These are phyloP conservation scores for Sebastes minor DNA, from an alignment of 2,797 vertebrate genomes.

Conservation along the genomic window DNA sequence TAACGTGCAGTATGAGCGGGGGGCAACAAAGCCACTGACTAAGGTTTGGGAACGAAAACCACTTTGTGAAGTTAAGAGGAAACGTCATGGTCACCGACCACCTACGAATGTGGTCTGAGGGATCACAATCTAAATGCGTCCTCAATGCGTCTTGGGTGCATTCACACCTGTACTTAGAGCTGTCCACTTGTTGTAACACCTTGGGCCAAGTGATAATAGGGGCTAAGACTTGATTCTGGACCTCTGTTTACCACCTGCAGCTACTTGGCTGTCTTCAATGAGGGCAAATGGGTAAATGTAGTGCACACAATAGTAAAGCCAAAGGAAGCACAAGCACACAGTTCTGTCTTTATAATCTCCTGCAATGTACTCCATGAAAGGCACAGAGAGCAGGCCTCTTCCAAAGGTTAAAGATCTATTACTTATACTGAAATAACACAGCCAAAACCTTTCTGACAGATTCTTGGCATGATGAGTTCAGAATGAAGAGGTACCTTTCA, in stretches of 20 bases:
- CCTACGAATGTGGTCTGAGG: no score
- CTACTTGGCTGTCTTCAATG: background rate
- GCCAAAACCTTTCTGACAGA: background rate
- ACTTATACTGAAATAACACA: background rate
- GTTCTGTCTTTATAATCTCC: background rate
- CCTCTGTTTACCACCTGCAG: background rate
- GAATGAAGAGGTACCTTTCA: background rate
- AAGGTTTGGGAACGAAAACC: no score
- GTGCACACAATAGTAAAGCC: background rate
- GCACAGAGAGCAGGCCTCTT: background rate
- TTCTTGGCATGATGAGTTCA: background rate
- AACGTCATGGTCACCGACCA: no score
- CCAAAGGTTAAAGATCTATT: background rate
- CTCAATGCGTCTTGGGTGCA: no score
- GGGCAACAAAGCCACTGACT: no score
- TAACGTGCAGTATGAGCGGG: no score
- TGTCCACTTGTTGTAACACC: no score
- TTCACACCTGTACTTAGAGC: no score
- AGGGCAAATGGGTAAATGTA: background rate
- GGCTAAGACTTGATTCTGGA: background rate
- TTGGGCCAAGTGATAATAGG: background rate
- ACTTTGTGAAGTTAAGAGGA: no score
- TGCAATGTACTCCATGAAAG: constrained; percentile 3
- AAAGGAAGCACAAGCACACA: constrained; percentile 1
- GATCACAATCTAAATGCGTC: no score